These are phyloP conservation scores for Nemapogon koenigi DNA, from an alignment of 2,888 invertebrate genomes.

Conservation along the genomic window DNA sequence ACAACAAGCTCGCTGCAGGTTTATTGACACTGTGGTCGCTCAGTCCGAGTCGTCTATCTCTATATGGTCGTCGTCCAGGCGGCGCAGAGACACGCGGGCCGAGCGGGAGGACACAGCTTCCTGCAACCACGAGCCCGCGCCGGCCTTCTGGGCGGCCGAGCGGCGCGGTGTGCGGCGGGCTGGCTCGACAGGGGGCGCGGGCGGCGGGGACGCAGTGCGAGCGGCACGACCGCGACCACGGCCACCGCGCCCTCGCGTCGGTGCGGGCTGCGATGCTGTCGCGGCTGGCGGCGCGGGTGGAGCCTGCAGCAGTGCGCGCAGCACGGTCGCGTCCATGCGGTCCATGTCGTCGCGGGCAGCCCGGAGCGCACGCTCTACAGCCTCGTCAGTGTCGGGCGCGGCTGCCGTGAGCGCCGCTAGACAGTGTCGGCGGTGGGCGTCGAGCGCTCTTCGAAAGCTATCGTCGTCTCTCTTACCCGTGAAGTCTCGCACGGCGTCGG, in stretches of 20 bases:
- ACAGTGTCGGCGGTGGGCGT: conserved; percentile 42
- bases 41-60: conserved; percentile 7
- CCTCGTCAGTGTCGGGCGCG: background rate
- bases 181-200: conserved; percentile 14
- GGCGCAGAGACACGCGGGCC: conserved; percentile 7
- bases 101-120: conserved; percentile 13
- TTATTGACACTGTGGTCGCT: background rate
- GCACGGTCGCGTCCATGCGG: background rate
- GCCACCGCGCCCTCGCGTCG: conserved; percentile 14
- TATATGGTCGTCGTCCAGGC: background rate
- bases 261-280: conserved; percentile 16
- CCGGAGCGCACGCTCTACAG: background rate
- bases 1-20: no score
- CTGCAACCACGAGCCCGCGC: conserved; percentile 19
- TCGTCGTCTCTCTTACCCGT: conserved; percentile 49
- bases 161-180: conserved; percentile 3
- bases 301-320: conserved; percentile 32
- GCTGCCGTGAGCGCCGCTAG: conserved; percentile 35
- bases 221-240: conserved; percentile 13
- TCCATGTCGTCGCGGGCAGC: background rate
- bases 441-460: conserved; percentile 45
- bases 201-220: conserved; percentile 18
- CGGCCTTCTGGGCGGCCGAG: conserved; percentile 24
- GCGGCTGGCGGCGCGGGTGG: conserved; percentile 15
- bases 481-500: conserved; percentile 28